Percentiles rank a stretch among this genome's conserved stretches.
These are phyloP conservation scores for Macrotus californicus DNA, from an alignment of 2,113 vertebrate genomes.

Conservation along the genomic window DNA sequence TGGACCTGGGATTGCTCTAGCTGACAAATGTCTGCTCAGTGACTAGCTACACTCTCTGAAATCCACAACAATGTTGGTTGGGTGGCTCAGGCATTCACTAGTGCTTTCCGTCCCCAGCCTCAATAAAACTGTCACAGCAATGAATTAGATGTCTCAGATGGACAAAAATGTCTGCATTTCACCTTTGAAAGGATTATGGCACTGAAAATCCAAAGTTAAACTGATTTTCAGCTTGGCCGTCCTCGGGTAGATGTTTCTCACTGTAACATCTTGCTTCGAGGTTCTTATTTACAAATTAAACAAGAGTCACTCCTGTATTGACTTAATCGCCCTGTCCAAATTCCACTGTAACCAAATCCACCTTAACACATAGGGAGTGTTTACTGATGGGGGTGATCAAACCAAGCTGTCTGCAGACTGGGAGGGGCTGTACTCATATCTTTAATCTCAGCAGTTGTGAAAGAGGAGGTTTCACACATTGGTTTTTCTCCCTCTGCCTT, in stretches of 20 bases:
- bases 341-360: neutral
- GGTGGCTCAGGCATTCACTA: neutral
- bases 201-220: neutral
- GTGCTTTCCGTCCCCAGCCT: neutral
- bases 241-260: neutral
- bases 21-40: neutral
- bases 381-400: neutral
- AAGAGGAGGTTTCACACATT: neutral
- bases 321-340: slow-evolving; percentile 13
- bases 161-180: neutral
- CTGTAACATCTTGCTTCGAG: neutral
- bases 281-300: slow-evolving; percentile 13
- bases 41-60: neutral
- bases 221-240: neutral
- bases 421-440: neutral
- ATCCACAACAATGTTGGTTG: neutral
- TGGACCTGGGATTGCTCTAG: neutral
- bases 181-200: neutral
- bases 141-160: neutral
- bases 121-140: neutral
- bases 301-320: neutral
- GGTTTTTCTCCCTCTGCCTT: neutral
- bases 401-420: neutral
- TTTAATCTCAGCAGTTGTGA: neutral
- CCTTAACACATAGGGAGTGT: neutral